Evolutionary conservation across 2,797 vertebrate genomes (phyloP).

Genomic region (Paedocypris micromegethes): DNA sequence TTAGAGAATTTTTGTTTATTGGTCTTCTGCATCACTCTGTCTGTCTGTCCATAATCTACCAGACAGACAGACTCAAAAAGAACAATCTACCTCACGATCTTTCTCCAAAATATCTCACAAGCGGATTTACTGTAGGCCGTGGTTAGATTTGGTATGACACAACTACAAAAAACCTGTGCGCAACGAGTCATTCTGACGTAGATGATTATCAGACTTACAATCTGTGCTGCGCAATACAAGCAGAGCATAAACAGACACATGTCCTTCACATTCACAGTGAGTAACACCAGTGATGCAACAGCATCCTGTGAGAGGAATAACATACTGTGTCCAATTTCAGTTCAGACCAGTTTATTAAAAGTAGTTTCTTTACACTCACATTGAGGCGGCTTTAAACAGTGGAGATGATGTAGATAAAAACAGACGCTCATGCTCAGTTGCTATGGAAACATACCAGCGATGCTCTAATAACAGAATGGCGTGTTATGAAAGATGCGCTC

Average conservation of each 20-base stretch:
- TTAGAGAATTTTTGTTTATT: too few species aligned
- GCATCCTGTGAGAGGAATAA: neutral
- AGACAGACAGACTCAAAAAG: too few species aligned
- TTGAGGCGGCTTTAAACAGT: too few species aligned
- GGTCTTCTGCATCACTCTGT: too few species aligned
- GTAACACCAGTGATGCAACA: neutral
- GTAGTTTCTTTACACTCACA: neutral
- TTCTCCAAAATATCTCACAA: too few species aligned
- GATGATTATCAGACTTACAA: neutral
- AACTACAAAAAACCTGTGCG: too few species aligned
- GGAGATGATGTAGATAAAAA: constrained; percentile 17
- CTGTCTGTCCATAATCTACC: too few species aligned
- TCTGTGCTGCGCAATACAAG: constrained; percentile 4
- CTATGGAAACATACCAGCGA: constrained; percentile 42
- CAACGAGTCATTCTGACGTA: too few species aligned
- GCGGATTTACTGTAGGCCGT: too few species aligned
- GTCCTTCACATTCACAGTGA: neutral
- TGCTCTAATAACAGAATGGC: constrained; percentile 25
- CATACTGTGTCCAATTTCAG: neutral
- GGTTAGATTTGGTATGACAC: too few species aligned
- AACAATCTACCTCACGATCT: too few species aligned
- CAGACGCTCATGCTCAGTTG: constrained; percentile 37
- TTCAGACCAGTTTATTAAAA: constrained; percentile 6
- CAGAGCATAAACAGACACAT: neutral
- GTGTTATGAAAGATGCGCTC: too few species aligned